Percentiles rank a stretch among this genome's conserved stretches.
phyloP scores from a whole-genome alignment of 2,888 invertebrate species.

The Octonoba sinensis region DNA sequence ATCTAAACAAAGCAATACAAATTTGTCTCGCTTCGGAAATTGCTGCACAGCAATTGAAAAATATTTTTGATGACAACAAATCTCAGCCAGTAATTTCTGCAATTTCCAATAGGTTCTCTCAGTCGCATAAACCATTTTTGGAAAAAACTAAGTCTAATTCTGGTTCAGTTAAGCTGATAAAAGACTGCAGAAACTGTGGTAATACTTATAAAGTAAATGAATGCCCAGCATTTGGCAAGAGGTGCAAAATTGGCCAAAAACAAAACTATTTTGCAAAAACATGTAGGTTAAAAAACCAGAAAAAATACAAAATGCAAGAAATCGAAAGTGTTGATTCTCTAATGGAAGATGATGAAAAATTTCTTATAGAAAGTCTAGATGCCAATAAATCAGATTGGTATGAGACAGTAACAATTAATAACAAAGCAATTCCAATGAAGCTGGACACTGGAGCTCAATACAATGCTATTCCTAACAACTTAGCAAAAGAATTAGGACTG shows the following conservation, averaged over 20 bases:
- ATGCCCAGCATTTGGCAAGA: conserved; percentile 6
- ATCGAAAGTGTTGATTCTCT: conserved; percentile 1
- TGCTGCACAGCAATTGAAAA: too few species aligned
- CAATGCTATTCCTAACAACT: too few species aligned
- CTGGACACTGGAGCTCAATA: too few species aligned
- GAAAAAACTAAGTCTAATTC: background rate
- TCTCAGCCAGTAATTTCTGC: too few species aligned
- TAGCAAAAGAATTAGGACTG: too few species aligned
- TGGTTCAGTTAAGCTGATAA: background rate
- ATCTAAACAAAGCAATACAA: too few species aligned
- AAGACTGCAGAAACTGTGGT: background rate
- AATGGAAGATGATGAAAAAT: background rate
- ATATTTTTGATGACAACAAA: too few species aligned
- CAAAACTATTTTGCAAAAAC: conserved; percentile 1
- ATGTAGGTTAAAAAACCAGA: background rate
- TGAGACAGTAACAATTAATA: too few species aligned
- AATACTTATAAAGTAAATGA: background rate
- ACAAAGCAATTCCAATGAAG: too few species aligned
- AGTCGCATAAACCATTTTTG: background rate
- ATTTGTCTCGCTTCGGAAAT: too few species aligned
- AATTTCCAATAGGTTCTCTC: too few species aligned
- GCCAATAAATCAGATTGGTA: background rate
- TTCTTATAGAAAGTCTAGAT: background rate
- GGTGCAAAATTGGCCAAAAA: background rate
- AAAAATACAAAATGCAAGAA: conserved; percentile 4